A percentile compares a stretch with the other conserved stretches of the same genome.
These are phyloP conservation scores for Seriola dumerili DNA, from an alignment of 2,113 vertebrate species.

Conservation along the genomic window DNA sequence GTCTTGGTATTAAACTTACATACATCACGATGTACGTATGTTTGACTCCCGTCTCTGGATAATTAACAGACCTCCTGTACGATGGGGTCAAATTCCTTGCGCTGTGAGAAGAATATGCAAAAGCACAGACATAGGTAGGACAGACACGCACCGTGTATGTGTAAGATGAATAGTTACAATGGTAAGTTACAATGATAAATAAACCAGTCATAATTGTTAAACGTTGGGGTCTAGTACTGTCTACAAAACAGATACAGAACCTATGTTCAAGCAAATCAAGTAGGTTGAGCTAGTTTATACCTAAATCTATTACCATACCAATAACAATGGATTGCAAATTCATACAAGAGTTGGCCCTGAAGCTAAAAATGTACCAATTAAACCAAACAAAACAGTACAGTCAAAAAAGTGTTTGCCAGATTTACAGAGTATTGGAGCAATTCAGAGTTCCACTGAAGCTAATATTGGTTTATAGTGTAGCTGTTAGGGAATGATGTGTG, in stretches of 20 bases:
- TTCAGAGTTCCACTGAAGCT: constrained; percentile 27
- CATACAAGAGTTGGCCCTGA: neutral
- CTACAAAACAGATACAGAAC: neutral
- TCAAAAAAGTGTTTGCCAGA: constrained; percentile 21
- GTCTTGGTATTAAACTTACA: constrained; percentile 8
- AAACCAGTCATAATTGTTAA: neutral
- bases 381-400: neutral
- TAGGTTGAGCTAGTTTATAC: neutral
- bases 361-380: neutral
- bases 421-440: constrained; percentile 7
- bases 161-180: too few relatives aligned
- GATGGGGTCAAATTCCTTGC: neutral
- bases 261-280: neutral
- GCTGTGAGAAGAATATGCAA: neutral
- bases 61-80: constrained; percentile 17
- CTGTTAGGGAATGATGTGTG: constrained; percentile 3
- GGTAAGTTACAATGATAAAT: neutral
- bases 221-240: neutral
- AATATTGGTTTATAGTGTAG: constrained; percentile 16
- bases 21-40: neutral
- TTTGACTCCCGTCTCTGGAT: constrained; percentile 10
- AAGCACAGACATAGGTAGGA: neutral
- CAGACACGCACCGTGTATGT: neutral
- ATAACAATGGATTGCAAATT: neutral
- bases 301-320: neutral